A percentile compares a stretch with the other conserved stretches of the same genome.
phyloP scores from a whole-genome alignment of 2,113 vertebrate genomes.

The Cyprinodon variegatus region DNA sequence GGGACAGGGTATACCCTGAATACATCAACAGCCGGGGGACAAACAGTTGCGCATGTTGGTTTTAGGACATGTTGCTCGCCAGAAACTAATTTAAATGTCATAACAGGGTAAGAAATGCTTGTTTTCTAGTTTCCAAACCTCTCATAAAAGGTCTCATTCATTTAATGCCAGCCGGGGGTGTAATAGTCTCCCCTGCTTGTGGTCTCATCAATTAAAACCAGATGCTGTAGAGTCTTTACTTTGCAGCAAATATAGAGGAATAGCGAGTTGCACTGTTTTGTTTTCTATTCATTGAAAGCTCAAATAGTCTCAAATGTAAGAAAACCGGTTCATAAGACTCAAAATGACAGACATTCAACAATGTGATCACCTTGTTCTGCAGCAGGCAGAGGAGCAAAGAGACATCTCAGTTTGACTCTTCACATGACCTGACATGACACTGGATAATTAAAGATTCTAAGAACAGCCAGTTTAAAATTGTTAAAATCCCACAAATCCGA shows the following conservation, averaged over 20 bases:
- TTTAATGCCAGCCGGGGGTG: conserved; percentile 49
- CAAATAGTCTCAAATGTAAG: background rate
- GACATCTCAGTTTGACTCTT: background rate
- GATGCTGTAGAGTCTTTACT: conserved; percentile 51
- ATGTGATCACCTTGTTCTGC: background rate
- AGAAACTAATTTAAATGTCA: conserved; percentile 45
- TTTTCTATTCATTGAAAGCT: background rate
- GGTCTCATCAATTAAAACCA: conserved; percentile 55
- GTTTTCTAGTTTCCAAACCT: conserved; percentile 48
- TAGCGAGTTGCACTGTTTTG: background rate
- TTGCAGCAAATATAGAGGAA: conserved; percentile 2
- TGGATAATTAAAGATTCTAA: background rate
- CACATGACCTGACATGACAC: background rate
- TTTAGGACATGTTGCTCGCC: conserved; percentile 11
- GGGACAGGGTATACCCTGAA: background rate
- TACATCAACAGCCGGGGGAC: background rate
- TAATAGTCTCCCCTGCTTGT: conserved; percentile 29
- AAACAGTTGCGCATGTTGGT: background rate
- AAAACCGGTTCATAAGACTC: background rate
- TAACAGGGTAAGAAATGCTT: conserved; percentile 26
- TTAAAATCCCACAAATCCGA: background rate
- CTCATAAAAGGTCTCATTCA: conserved; percentile 67
- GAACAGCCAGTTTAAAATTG: background rate
- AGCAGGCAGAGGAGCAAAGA: background rate
- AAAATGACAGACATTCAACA: background rate